Evolutionary conservation across 2,888 invertebrate species (phyloP).

Genomic region (Sabellastarte sp.): DNA sequence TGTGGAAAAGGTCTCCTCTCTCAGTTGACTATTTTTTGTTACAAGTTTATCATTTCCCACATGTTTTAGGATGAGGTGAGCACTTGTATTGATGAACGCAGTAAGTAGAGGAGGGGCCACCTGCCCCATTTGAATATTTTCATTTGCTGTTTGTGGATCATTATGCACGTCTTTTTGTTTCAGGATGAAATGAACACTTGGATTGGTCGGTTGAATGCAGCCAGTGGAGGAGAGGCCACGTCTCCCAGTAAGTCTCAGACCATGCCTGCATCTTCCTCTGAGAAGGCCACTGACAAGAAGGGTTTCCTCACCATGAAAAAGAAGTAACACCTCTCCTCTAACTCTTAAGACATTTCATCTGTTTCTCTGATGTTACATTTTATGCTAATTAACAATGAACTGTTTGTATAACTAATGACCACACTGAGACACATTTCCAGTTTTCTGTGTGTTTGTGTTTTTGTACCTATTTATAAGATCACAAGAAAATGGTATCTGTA

Average conservation of each 20-base stretch:
- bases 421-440: not conserved
- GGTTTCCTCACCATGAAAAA: constrained; percentile 57
- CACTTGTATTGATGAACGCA: too few relatives aligned
- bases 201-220: constrained; percentile 80
- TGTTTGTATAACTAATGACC: too few relatives aligned
- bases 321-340: not conserved
- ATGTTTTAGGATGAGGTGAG: too few relatives aligned
- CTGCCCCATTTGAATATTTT: too few relatives aligned
- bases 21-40: too few relatives aligned
- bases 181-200: constrained; percentile 89
- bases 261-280: constrained; percentile 66
- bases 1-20: too few relatives aligned
- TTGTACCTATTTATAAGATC: not conserved
- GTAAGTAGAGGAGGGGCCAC: too few relatives aligned
- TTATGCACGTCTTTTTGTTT: too few relatives aligned
- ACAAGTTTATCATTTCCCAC: too few relatives aligned
- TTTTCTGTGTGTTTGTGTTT: not conserved
- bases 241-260: constrained; percentile 81
- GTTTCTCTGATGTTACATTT: not conserved
- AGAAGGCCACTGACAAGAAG: constrained; percentile 85
- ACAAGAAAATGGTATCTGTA: not conserved
- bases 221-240: constrained; percentile 62
- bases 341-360: not conserved
- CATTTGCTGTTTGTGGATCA: too few relatives aligned
- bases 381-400: too few relatives aligned